Evolutionary conservation across 2,888 invertebrate genomes (phyloP), one percentile per base, ranked within the genome.

Genomic region (Rhopalosiphum nymphaeae): DNA sequence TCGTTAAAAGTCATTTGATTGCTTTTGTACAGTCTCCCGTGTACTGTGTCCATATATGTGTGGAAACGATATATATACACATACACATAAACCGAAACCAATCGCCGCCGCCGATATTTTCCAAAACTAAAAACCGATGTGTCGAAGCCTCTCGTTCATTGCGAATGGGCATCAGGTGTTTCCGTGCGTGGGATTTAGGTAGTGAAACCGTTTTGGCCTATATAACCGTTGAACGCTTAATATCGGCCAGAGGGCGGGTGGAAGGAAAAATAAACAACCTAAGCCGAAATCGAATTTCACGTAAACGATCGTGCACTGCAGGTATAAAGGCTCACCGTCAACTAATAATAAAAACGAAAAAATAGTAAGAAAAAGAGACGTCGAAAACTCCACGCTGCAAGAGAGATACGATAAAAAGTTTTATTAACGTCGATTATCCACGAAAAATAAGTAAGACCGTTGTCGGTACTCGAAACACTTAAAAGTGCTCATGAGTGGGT

Each of bases 151-250:
- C 53, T 53, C 26, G 89, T 91, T 44, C 46, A 46, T 92, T 86
- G 88, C 53, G 53, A 61, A 88, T 86, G 86, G 94, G 94, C 94
- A 87, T 91, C 94, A 94, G 94, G 94, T 94, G 94, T 67, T 29
- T n/a, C 2, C 56, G 67, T 56, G 36, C 42, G 53, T 44, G 90
- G 85, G 94, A 94, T 85, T 94, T 57, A 46, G 93, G 36, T 85
- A 44, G 46, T 84, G 57, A 89, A 89, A 84, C 89, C n/a, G 10
- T 61, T 93, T 93, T 57, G n/a, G 57, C 78, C 89, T 84, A 57
- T 21, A 78, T 92, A 78, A 56, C 11, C n/a, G 3, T 25, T 7
- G 25, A 57, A 86, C 26, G 36, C 36, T 53, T 91, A 44, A 91
- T 91, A n/a, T 85, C 44, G 84, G 42, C 10, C 44, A 29, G 49